phyloP scores from a whole-genome alignment of 2,113 vertebrate genomes.

The Perognathus longimembris region DNA sequence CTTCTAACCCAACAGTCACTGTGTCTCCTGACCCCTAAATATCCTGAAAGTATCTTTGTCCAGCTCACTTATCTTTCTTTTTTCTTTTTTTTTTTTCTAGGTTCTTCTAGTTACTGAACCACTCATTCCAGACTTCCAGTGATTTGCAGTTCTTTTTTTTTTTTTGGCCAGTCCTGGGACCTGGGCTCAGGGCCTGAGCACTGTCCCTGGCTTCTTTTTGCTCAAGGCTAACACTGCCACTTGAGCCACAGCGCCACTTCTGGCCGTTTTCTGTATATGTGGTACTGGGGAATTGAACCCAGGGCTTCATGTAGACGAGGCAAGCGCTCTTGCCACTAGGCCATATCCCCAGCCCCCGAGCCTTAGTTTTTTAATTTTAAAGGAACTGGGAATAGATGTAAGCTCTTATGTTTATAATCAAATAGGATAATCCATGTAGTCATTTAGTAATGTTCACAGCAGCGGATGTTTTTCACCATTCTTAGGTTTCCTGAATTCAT shows the following conservation, averaged over 20 bases:
- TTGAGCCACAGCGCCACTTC: no score
- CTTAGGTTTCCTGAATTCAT: conserved; percentile 30
- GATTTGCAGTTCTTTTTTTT: conserved; percentile 27
- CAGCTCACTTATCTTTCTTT: conserved; percentile 15
- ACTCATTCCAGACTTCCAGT: conserved; percentile 19
- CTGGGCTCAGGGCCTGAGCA: no score
- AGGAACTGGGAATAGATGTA: neutral
- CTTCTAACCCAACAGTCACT: neutral
- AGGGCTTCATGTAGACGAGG: no score
- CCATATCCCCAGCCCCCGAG: no score
- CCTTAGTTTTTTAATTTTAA: conserved; percentile 40
- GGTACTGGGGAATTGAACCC: no score
- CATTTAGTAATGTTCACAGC: neutral
- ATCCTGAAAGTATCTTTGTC: conserved; percentile 29
- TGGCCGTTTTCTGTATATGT: no score
- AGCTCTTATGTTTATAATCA: neutral
- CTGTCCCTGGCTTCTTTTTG: no score
- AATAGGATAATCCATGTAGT: neutral
- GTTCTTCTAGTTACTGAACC: conserved; percentile 7
- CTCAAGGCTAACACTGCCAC: no score
- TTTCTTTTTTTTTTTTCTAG: no score
- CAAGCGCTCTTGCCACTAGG: no score
- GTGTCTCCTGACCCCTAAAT: neutral
- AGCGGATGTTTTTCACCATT: neutral
- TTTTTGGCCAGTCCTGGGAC: no score